Percentiles rank a stretch among this genome's conserved stretches.
These are phyloP conservation scores for Pomacea canaliculata DNA, from an alignment of 2,888 invertebrate species.

Conservation along the genomic window DNA sequence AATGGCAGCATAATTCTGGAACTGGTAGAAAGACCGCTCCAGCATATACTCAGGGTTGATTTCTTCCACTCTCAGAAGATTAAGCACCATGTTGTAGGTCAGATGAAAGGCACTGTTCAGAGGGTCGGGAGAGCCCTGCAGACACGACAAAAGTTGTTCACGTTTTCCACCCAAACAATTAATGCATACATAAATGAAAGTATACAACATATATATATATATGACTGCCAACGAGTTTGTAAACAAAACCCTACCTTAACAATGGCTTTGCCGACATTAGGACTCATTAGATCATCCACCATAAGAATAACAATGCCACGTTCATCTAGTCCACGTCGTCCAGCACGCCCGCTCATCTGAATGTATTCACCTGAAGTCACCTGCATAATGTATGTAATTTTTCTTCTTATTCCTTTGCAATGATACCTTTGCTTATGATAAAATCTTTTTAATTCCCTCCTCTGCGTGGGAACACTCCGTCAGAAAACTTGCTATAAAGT, in stretches of 20 bases:
- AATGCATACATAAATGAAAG: not conserved
- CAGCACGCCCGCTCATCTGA: constrained; percentile 99
- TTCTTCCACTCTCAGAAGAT: constrained; percentile 96
- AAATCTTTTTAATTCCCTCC: too few species aligned
- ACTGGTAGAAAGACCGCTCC: constrained; percentile 97
- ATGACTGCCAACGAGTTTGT: not conserved
- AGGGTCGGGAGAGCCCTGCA: constrained; percentile 93
- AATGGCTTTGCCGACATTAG: constrained; percentile 73
- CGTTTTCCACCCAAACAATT: not conserved
- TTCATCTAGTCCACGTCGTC: constrained; percentile 95
- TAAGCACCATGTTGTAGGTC: constrained; percentile 98
- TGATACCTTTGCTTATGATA: not conserved
- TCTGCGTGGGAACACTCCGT: too few species aligned
- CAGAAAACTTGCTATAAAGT: too few species aligned
- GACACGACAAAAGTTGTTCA: not conserved
- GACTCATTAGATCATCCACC: constrained; percentile 93
- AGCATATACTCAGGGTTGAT: constrained; percentile 99
- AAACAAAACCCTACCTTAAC: constrained; percentile 74
- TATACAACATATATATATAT: not conserved
- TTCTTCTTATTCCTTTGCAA: not conserved
- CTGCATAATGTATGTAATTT: constrained; percentile 32
- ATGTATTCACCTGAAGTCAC: constrained; percentile 98
- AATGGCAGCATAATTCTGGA: constrained; percentile 96
- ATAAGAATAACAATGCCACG: constrained; percentile 96
- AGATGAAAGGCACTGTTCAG: constrained; percentile 99